Evolutionary conservation across 1,140 invertebrate species (phyloP).

Genomic region (Drosophila burlai): DNA sequence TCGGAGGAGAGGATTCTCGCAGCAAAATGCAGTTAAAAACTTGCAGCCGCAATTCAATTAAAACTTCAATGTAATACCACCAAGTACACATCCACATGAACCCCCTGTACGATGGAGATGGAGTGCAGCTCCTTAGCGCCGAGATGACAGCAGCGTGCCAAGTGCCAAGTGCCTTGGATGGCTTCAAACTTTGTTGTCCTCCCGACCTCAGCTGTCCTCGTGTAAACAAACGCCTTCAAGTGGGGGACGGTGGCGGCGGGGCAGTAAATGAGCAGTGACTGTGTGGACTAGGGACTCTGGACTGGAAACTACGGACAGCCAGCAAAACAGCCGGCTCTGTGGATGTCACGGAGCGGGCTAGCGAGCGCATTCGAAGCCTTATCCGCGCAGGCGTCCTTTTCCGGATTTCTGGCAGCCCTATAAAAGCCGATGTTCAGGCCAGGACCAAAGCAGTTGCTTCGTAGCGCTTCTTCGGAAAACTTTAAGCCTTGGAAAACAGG

Average conservation of each 20-base stretch:
- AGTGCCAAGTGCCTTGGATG: constrained; percentile 49
- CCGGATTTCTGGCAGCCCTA: constrained; percentile 11
- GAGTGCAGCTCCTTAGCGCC: constrained; percentile 41
- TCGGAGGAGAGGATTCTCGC: constrained; percentile 3
- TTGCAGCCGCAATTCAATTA: constrained; percentile 83
- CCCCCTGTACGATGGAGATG: constrained; percentile 13
- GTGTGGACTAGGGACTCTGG: constrained; percentile 10
- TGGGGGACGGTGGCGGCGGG: background rate
- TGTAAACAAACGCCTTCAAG: constrained; percentile 68
- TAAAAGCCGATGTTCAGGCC: constrained; percentile 53
- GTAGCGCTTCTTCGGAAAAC: constrained; percentile 35
- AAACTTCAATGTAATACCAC: constrained; percentile 76
- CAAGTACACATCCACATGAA: constrained; percentile 31
- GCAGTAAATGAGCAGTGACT: constrained; percentile 59
- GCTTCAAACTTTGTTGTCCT: constrained; percentile 54
- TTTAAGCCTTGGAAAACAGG: background rate
- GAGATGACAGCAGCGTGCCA: constrained; percentile 46
- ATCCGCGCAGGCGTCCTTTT: constrained; percentile 60
- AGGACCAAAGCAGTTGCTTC: constrained; percentile 48
- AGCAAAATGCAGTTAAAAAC: constrained; percentile 77
- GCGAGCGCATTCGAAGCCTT: constrained; percentile 6
- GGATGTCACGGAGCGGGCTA: background rate
- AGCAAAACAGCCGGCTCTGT: constrained; percentile 34
- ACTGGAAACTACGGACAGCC: constrained; percentile 5
- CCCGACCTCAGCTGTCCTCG: constrained; percentile 64